These are phyloP conservation scores for Gephyroberyx darwinii DNA, from an alignment of 2,797 vertebrate genomes.

Conservation along the genomic window DNA sequence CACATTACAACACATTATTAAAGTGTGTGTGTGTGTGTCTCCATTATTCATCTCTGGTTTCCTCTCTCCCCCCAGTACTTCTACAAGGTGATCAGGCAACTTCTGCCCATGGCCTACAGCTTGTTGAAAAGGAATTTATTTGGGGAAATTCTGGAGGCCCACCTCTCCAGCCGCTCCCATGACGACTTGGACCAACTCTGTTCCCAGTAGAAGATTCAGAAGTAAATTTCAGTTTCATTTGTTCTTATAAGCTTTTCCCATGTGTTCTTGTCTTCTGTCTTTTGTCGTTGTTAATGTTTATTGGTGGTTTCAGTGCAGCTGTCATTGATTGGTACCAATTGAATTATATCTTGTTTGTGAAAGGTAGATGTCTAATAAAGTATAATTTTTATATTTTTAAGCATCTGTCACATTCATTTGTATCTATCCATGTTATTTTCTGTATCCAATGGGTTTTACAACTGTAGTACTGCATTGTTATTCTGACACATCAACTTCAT, in stretches of 20 bases:
- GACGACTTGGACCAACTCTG: slow-evolving; percentile 86
- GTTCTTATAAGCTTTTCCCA: slow-evolving; percentile 55
- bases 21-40: too few relatives aligned
- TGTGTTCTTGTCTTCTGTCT: slow-evolving; percentile 40
- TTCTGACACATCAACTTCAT: rapidly evolving
- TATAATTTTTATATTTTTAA: slow-evolving; percentile 79
- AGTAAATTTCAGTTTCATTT: slow-evolving; percentile 31
- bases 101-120: slow-evolving; percentile 93
- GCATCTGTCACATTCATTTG: background rate
- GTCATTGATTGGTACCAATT: slow-evolving; percentile 56
- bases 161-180: slow-evolving; percentile 84
- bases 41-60: slow-evolving; percentile 21
- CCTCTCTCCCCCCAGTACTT: slow-evolving; percentile 77
- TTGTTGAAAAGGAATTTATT: slow-evolving; percentile 90
- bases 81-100: slow-evolving; percentile 92
- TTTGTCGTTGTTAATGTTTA: slow-evolving; percentile 53
- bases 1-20: background rate
- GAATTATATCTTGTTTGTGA: slow-evolving; percentile 62
- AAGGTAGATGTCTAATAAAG: slow-evolving; percentile 82
- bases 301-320: slow-evolving; percentile 69
- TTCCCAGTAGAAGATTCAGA: slow-evolving; percentile 58
- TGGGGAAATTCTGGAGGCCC: slow-evolving; percentile 89
- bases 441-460: background rate
- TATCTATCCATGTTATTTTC: background rate
- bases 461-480: background rate